Evolutionary conservation across 2,113 vertebrate species (phyloP), one percentile per base, ranked within the genome.

Genomic region (Lampris incognitus): DNA sequence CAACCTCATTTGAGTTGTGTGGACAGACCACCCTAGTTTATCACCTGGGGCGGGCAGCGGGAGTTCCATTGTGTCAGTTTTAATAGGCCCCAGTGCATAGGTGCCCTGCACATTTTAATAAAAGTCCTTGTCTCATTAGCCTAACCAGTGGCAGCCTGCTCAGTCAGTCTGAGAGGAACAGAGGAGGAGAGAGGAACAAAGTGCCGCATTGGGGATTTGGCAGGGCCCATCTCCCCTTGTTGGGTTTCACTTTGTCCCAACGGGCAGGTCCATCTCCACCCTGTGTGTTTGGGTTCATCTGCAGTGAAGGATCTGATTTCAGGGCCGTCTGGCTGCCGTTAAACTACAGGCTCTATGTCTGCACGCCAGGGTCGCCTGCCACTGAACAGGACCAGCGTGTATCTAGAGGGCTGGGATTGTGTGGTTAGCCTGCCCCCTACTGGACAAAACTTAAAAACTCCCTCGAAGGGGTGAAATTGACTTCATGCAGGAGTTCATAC

Each of bases 221-320:
- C 82, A 69, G 72, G 36, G 72, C 42, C 61, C 44, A 39, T 77
- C 72, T 77, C 61, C 72, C 71, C 84, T 84, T 76, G 89, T 90
- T 82, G 80, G 78, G 84, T 91, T 89, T 91, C 88, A 87, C 82
- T 82, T 85, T 57, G 86, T 87, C 90, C 88, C 88, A 68, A 71
- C 56, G 84, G 87, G 82, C 85, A 74, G 80, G 74, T 87, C 81
- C 57, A 76, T 88, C 92, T 89, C 85, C 88, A 88, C 86, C 78
- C 85, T 69, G 82, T 59, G 71, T 94, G 90, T 94, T 93, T 94
- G 90, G 91, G 90, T 93, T 92, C 87, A 91, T 93, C 92, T 91
- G 94, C 93, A 92, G 88, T 89, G 92, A 71, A 52, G 83, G 92
- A 93, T 94, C 92, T 79, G 80, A 81, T 94, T 94, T 93, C 93